A percentile compares a stretch with the other conserved stretches of the same genome.
Conservation (phyloP, 1,140 invertebrate species). For the Aphaenogaster rudis region DNA sequence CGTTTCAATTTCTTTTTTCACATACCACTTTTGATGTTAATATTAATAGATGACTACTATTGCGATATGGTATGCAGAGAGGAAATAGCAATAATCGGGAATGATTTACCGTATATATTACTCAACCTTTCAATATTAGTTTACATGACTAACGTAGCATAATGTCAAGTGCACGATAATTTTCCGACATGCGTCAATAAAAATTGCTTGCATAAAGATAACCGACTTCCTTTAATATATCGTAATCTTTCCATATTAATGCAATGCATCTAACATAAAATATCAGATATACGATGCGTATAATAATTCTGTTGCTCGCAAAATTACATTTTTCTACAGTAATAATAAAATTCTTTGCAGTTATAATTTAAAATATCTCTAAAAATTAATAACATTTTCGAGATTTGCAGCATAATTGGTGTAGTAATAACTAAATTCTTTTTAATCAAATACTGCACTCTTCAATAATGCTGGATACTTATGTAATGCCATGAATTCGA, state of each 20-base stretch:
- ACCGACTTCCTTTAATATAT: slow-evolving; percentile 1
- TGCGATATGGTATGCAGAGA: no score
- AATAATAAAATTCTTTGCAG: not conserved
- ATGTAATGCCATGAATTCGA: not conserved
- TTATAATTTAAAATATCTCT: not conserved
- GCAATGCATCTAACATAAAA: not conserved
- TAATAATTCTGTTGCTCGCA: not conserved
- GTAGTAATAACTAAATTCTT: not conserved
- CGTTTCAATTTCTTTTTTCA: not conserved
- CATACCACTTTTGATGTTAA: not conserved
- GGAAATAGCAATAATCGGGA: not conserved
- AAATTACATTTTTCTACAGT: not conserved
- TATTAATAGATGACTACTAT: not conserved
- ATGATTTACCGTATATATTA: not conserved
- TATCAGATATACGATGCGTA: not conserved
- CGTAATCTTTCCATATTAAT: slow-evolving; percentile 7
- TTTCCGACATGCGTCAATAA: not conserved
- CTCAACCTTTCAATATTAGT: not conserved
- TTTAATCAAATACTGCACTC: not conserved
- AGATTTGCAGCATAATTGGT: not conserved
- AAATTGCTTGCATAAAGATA: slow-evolving; percentile 38
- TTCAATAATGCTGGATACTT: not conserved
- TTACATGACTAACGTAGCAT: slow-evolving; percentile 9
- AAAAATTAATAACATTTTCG: not conserved
- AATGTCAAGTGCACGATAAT: slow-evolving; percentile 45